Conservation (phyloP, 2,888 invertebrate genomes). For the Sepiola atlantica region DNA sequence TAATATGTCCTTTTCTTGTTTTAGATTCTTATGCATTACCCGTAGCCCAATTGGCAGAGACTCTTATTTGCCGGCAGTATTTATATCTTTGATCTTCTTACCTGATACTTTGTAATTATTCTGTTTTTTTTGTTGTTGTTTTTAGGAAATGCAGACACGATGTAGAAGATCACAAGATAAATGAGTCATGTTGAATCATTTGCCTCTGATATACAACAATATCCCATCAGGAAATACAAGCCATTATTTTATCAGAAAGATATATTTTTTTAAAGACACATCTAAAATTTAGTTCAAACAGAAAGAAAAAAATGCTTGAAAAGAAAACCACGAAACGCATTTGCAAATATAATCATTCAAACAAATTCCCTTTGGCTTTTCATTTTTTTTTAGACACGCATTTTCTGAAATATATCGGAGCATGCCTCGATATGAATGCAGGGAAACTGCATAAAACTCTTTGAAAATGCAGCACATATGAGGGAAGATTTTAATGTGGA, state of each 20-base stretch:
- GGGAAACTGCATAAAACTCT: background rate
- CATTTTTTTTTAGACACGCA: background rate
- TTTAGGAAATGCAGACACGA: background rate
- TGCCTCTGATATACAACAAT: background rate
- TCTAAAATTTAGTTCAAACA: background rate
- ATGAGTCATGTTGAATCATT: background rate
- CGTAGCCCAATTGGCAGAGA: too few species aligned
- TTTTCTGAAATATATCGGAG: background rate
- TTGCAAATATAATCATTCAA: background rate
- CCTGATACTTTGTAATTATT: background rate
- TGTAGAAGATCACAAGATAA: background rate
- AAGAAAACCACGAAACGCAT: background rate
- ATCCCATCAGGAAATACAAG: background rate
- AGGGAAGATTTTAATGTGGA: background rate
- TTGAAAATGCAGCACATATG: background rate
- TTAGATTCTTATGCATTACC: too few species aligned
- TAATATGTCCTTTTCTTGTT: too few species aligned
- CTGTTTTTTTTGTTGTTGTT: background rate
- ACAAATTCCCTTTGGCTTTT: conserved; percentile 11
- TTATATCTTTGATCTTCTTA: background rate
- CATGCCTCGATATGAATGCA: background rate
- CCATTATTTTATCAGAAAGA: background rate
- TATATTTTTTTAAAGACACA: background rate
- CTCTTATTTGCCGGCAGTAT: too few species aligned
- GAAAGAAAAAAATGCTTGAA: background rate